phyloP scores from a whole-genome alignment of 2,888 invertebrate species.

The Heliconius charithonia region DNA sequence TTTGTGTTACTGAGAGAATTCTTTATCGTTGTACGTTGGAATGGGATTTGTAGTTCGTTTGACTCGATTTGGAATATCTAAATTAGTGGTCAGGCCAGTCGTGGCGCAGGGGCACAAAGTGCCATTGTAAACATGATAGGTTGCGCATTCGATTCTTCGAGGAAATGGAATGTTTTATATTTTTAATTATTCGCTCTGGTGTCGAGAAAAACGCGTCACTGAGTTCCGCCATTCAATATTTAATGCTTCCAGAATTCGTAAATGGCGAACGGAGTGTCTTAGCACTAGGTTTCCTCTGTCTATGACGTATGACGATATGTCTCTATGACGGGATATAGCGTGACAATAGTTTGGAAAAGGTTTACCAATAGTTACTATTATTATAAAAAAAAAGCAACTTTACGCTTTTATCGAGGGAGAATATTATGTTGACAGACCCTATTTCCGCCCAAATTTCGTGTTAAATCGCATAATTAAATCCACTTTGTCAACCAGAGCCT shows the following conservation, averaged over 20 bases:
- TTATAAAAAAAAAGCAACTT: too few species aligned
- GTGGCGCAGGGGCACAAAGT: neutral
- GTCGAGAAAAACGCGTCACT: neutral
- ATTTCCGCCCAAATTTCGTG: too few species aligned
- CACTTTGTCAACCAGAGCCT: too few species aligned
- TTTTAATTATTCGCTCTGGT: neutral
- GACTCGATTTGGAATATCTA: neutral
- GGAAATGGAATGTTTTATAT: neutral
- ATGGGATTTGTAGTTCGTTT: neutral
- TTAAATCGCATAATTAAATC: too few species aligned
- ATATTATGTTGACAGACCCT: too few species aligned
- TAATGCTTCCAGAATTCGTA: neutral
- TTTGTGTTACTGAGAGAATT: slow-evolving; percentile 25
- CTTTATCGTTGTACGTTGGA: slow-evolving; percentile 11
- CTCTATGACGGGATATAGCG: neutral
- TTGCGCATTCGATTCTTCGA: neutral
- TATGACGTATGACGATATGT: too few species aligned
- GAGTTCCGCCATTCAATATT: neutral
- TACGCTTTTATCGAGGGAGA: too few species aligned
- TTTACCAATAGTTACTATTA: too few species aligned
- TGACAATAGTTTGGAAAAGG: neutral
- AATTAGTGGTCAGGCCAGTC: neutral
- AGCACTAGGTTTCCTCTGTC: neutral
- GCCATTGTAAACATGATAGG: neutral
- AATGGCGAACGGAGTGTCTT: too few species aligned